Evolutionary conservation across 2,888 invertebrate species (phyloP).

Genomic region (Apoderus coryli): DNA sequence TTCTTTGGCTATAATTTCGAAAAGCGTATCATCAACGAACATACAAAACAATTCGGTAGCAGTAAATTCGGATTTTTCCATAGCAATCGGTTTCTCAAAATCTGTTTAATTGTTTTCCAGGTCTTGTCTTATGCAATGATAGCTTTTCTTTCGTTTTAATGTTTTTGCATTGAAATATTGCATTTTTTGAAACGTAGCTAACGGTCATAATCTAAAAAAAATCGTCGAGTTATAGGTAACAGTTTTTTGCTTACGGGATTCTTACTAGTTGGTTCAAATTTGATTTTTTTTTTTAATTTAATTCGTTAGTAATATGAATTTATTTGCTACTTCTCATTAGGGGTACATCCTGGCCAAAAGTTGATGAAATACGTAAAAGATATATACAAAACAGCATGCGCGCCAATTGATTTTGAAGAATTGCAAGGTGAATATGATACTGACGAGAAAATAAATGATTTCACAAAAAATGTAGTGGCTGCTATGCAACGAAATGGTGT

Average conservation of each 20-base stretch:
- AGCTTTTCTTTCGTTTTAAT: no score
- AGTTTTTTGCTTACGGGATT: no score
- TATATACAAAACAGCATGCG: conserved; percentile 22
- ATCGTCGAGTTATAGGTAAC: no score
- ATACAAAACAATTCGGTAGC: conserved; percentile 6
- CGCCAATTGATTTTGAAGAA: conserved; percentile 28
- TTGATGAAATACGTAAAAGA: conserved; percentile 24
- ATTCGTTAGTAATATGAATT: no score
- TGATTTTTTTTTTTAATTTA: no score
- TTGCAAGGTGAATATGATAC: conserved; percentile 15
- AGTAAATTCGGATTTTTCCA: conserved; percentile 1
- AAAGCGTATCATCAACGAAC: conserved; percentile 13
- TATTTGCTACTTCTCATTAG: no score
- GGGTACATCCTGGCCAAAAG: conserved; percentile 26
- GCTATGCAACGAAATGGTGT: conserved; percentile 27
- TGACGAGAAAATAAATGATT: conserved; percentile 11
- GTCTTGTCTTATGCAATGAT: conserved; percentile 1
- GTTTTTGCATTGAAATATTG: no score
- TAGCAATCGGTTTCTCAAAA: not conserved
- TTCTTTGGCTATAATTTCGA: conserved; percentile 10
- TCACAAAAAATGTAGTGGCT: conserved; percentile 20
- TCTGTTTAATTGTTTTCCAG: not conserved
- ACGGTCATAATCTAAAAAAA: no score
- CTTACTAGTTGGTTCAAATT: no score
- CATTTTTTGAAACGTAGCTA: no score